Percentiles rank a stretch among this genome's conserved stretches.
Evolutionary conservation across 2,113 vertebrate genomes (phyloP).

Genomic region (Nesospiza acunhae): DNA sequence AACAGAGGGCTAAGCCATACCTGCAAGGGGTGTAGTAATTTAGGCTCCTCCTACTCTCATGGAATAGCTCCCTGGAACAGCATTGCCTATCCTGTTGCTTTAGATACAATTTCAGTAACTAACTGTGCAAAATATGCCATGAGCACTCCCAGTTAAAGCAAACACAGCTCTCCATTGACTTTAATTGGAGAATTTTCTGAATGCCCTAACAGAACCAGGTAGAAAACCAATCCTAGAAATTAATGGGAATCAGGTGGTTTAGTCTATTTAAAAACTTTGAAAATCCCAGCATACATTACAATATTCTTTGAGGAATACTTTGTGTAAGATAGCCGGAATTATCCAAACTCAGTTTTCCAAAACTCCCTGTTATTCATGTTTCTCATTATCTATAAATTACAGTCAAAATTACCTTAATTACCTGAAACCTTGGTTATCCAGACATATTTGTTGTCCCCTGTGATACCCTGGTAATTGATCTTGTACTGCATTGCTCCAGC

Average conservation of each 20-base stretch:
- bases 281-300: not conserved
- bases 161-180: not conserved
- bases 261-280: not conserved
- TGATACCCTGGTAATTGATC: conserved; percentile 48
- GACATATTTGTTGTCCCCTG: not conserved
- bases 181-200: not conserved
- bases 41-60: not conserved
- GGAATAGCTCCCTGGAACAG: not conserved
- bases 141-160: not conserved
- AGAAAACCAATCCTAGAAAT: not conserved
- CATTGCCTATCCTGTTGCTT: not conserved
- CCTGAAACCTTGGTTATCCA: conserved; percentile 36
- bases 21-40: not conserved
- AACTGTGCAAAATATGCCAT: not conserved
- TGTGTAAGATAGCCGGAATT: not conserved
- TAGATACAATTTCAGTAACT: not conserved
- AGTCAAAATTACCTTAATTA: conserved; percentile 52
- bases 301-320: conserved; percentile 3
- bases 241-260: not conserved
- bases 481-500: not conserved
- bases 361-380: conserved; percentile 48
- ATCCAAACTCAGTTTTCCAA: conserved; percentile 10
- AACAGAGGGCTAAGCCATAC: not conserved
- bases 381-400: conserved; percentile 56
- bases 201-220: not conserved